Evolutionary conservation across 2,888 invertebrate genomes (phyloP), one percentile per base, ranked within the genome.

Genomic region (Andrena flavipes): DNA sequence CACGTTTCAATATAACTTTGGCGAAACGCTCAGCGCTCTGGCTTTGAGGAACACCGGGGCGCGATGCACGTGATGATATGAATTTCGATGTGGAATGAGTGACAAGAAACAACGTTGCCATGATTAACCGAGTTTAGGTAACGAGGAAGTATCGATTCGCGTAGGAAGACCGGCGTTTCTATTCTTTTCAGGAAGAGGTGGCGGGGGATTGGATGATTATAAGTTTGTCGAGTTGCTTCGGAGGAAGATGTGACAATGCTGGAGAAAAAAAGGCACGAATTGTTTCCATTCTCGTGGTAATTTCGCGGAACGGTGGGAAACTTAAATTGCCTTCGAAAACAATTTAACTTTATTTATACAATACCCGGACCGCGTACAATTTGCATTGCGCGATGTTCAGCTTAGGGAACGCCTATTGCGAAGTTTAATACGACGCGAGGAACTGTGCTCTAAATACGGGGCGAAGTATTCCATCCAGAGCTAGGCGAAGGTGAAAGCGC

Each of bases 61-160:
- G 68, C 71, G 74, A 68, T 77, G 73, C 63, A 64, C 62, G 48
- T 30, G 29, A 54, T 48, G 30, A 20, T 26, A 49, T 26, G 49
- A 69, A 59, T 64, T 62, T 54, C 49, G 56, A 73, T 68, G 60
- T 23, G 74, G 79, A 82, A 74, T 63, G 23, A 73, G 51, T 48
- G 51, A 74, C 70, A 62, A 63, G 63, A 63, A 70, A 67, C n/a
- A 60, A 73, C 64, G 33, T 56, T 68, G 49, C 48, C 68, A 56
- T 62, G 73, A 77, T 84, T 77, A 77, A 72, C 71, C 26, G 49
- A 64, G 62, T 77, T 56, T 51, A 59, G 26, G 23, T 26, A 65
- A 8, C 54, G 62, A 49, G 54, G 35, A 76, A 80, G 59, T 56
- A 48, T 62, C 42, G 59, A 64, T 76, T 75, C 62, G 42, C 59